Evolutionary conservation across 2,888 invertebrate genomes (phyloP), one percentile per base, ranked within the genome.

Genomic region (Synergus umbraculus): DNA sequence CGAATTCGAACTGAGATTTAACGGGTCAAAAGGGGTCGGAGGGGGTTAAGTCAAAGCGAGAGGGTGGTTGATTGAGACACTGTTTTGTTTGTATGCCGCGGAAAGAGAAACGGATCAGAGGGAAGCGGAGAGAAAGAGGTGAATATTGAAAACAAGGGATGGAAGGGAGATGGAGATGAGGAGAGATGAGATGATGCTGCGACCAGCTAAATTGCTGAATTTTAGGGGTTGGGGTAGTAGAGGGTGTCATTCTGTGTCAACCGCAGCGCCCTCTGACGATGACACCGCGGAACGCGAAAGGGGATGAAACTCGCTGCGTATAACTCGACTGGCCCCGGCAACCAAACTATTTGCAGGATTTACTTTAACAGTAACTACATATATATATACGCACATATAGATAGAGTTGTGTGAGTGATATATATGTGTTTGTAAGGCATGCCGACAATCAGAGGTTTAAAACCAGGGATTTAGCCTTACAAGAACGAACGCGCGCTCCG

Each of bases 181-280:
- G 49, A 80, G 66, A 78, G 78, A 79, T 29, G 66, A 60, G 22
- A 60, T 10, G 60, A 60, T 79, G 80, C 79, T 79, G 69, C 37
- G 79, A 79, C 65, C 69, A 69, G 46, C 37, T 37, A 44, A 3
- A 29, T 29, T 29, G 69, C 37, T 69, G 69, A 15, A 69, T 81
- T 80, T 80, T 80, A 80, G 76, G 76, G 79, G 76, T 29, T 73
- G 81, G 76, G 77, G 77, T 65, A 64, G 63, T 37, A 78, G 82
- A 83, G 91, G 89, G 90, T 91, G 91, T 91, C 90, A 89, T 91
- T 90, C 88, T 87, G 90, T 91, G 92, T 91, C 92, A 92, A 90
- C 90, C 90, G 83, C 91, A 92, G 91, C 88, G 89, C 90, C 92
- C 91, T 91, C 91, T 91, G 92, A 91, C 91, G 90, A 92, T 92